Conservation (phyloP, 2,888 invertebrate genomes). For the Stenchaetothrips biformis region DNA sequence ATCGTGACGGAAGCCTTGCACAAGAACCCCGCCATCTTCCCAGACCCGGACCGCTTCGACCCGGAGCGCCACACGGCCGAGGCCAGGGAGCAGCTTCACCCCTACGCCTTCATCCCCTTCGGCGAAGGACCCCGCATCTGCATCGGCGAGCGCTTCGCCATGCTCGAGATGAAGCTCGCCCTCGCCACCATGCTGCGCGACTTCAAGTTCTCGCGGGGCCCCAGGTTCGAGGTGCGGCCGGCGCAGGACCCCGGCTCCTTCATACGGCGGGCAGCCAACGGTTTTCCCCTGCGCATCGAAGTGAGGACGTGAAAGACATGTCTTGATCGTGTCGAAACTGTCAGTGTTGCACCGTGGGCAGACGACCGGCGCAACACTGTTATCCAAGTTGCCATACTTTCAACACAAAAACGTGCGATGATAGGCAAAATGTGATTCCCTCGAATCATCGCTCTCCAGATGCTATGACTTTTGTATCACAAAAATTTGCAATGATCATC, state of each 20-base stretch:
- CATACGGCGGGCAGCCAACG: too few relatives aligned
- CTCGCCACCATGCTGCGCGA: not conserved
- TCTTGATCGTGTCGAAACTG: too few relatives aligned
- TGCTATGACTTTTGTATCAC: too few relatives aligned
- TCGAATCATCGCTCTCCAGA: too few relatives aligned
- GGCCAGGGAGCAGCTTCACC: constrained; percentile 47
- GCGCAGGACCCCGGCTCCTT: not conserved
- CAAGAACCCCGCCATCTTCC: constrained; percentile 54
- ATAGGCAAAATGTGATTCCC: too few relatives aligned
- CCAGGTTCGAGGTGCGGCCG: not conserved
- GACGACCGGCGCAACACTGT: too few relatives aligned
- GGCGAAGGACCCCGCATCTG: constrained; percentile 55
- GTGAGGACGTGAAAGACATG: not conserved
- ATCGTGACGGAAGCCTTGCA: constrained; percentile 56
- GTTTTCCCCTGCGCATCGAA: too few relatives aligned
- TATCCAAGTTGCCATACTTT: too few relatives aligned
- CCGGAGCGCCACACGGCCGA: constrained; percentile 55
- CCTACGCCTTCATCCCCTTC: constrained; percentile 52
- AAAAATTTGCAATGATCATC: too few relatives aligned
- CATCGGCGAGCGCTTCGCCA: constrained; percentile 40
- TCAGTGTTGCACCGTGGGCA: too few relatives aligned
- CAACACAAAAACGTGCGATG: too few relatives aligned
- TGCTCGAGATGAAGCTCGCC: not conserved
- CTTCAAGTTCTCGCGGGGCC: not conserved
- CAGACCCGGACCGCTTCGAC: constrained; percentile 53